A percentile compares a stretch with the other conserved stretches of the same genome.
phyloP scores from a whole-genome alignment of 2,113 vertebrate species.

The Calypte anna region DNA sequence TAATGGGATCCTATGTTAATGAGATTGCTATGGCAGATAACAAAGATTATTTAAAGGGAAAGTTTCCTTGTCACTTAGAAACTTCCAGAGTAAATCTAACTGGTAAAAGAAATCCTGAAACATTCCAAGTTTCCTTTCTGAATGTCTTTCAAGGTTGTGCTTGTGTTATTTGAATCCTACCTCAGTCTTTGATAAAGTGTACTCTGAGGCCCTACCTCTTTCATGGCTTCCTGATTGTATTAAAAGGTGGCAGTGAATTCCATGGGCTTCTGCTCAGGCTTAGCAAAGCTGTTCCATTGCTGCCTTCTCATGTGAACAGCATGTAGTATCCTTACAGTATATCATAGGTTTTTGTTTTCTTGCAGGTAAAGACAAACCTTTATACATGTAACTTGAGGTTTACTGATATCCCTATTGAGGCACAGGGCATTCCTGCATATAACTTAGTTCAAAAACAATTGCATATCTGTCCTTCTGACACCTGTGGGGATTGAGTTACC shows the following conservation, averaged over 20 bases:
- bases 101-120: neutral
- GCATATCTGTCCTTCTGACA: slow-evolving; percentile 8
- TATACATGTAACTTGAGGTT: neutral
- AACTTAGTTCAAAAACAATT: neutral
- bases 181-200: neutral
- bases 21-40: neutral
- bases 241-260: neutral
- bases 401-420: neutral
- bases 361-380: neutral
- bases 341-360: neutral
- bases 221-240: neutral
- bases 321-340: neutral
- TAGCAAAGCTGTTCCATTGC: neutral
- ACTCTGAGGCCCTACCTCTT: neutral
- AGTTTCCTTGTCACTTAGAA: neutral
- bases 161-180: neutral
- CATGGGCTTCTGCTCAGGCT: neutral
- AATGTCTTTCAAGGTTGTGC: neutral
- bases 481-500: neutral
- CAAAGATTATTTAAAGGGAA: neutral
- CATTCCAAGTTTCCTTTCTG: neutral
- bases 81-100: neutral
- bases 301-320: neutral
- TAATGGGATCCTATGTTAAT: neutral
- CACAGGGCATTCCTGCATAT: neutral